Percentiles rank a stretch among this genome's conserved stretches.
Conservation (phyloP, 1,140 invertebrate genomes). For the Camponotus floridanus region DNA sequence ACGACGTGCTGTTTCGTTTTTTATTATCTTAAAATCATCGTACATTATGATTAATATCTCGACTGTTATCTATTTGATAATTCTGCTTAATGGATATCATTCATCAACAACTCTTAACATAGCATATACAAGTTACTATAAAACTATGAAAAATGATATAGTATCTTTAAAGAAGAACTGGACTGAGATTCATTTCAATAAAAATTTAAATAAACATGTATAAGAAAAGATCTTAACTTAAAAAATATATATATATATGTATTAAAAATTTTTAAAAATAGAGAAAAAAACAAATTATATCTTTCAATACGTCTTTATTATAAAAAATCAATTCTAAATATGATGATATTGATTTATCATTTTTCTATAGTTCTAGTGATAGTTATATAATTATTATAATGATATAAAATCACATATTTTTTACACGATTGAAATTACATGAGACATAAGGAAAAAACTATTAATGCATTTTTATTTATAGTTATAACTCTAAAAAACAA, state of each 20-base stretch:
- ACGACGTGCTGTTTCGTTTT: neutral
- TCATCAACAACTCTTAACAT: neutral
- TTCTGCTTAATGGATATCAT: neutral
- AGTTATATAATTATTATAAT: neutral
- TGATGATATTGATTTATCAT: neutral
- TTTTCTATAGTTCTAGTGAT: neutral
- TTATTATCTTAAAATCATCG: slow-evolving; percentile 32
- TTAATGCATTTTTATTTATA: neutral
- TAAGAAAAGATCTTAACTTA: neutral
- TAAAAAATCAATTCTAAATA: neutral
- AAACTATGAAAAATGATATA: neutral
- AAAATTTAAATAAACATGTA: neutral
- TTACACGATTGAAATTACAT: neutral
- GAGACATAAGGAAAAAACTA: neutral
- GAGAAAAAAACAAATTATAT: neutral
- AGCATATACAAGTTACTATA: neutral
- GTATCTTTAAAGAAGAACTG: neutral
- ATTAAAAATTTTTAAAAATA: neutral
- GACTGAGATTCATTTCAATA: neutral
- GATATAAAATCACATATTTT: neutral
- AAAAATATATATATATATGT: too few relatives aligned
- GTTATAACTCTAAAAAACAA: too few relatives aligned
- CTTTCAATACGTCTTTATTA: neutral
- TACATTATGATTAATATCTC: slow-evolving; percentile 6
- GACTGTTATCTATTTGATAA: neutral